Conservation (phyloP, 2,888 invertebrate genomes). For the Limnephilus auricula region DNA sequence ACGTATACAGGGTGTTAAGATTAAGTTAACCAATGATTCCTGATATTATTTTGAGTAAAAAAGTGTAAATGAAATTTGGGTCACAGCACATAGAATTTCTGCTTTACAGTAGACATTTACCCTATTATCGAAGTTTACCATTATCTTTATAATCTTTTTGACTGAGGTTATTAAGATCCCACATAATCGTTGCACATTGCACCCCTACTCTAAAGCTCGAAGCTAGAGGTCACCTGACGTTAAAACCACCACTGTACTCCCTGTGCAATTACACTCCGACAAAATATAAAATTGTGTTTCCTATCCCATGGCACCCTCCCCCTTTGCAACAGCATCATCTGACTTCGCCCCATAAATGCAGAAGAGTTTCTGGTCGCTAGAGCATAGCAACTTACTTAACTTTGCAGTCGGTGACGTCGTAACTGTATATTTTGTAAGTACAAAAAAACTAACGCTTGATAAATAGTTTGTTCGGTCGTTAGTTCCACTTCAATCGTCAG, state of each 20-base stretch:
- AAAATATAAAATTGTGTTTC: constrained; percentile 52
- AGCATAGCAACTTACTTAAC: background rate
- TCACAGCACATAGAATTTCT: background rate
- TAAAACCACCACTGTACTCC: constrained; percentile 37
- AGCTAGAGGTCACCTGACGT: constrained; percentile 45
- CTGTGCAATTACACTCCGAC: constrained; percentile 57
- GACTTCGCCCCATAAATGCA: background rate
- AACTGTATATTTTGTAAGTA: too few species aligned
- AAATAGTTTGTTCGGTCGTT: too few species aligned
- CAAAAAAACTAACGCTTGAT: too few species aligned
- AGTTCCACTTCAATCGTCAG: too few species aligned
- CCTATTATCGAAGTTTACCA: too few species aligned
- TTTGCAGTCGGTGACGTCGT: background rate
- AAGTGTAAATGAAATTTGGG: too few species aligned
- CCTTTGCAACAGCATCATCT: constrained; percentile 36
- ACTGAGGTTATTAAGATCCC: background rate
- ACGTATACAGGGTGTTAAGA: too few species aligned
- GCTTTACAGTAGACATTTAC: too few species aligned
- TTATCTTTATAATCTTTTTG: background rate
- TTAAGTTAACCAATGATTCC: too few species aligned
- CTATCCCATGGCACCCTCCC: background rate
- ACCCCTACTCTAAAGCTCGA: too few species aligned
- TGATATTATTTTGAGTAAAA: too few species aligned
- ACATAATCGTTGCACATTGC: background rate
- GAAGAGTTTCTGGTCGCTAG: background rate